These are phyloP conservation scores for Brotula barbata DNA, from an alignment of 2,797 vertebrate species.

Conservation along the genomic window DNA sequence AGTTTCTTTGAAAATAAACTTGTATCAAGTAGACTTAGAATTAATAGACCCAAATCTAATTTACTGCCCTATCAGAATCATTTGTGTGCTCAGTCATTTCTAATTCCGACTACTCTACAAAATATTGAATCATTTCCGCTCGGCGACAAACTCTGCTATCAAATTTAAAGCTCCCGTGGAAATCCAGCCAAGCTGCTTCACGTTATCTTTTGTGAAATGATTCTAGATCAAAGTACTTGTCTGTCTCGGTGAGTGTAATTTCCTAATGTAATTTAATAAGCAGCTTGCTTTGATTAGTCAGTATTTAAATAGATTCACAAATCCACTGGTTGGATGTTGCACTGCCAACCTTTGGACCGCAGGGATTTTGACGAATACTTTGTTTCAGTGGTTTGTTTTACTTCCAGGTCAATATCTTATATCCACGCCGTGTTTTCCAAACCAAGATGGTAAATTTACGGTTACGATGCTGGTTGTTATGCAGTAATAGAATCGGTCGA, in stretches of 20 bases:
- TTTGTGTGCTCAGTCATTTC: constrained; percentile 30
- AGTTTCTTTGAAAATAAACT: constrained; percentile 29
- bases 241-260: constrained; percentile 3
- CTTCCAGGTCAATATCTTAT: constrained; percentile 12
- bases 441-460: too few species aligned
- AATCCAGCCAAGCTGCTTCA: neutral
- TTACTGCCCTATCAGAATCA: constrained; percentile 29
- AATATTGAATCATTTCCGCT: constrained; percentile 30
- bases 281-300: constrained; percentile 9
- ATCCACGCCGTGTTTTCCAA: constrained; percentile 34
- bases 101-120: constrained; percentile 32
- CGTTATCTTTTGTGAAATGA: constrained; percentile 30
- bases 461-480: too few species aligned
- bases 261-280: constrained; percentile 20
- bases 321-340: neutral
- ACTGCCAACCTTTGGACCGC: neutral
- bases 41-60: constrained; percentile 21
- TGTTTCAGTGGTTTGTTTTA: constrained; percentile 1
- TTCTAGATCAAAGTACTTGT: constrained; percentile 22
- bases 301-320: neutral
- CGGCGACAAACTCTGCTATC: constrained; percentile 10
- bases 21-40: neutral
- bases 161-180: constrained; percentile 25
- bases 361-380: neutral
- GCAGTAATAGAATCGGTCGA: too few species aligned